These are phyloP conservation scores for Ctenodactylus gundi DNA, from an alignment of 2,113 vertebrate genomes.

Conservation along the genomic window DNA sequence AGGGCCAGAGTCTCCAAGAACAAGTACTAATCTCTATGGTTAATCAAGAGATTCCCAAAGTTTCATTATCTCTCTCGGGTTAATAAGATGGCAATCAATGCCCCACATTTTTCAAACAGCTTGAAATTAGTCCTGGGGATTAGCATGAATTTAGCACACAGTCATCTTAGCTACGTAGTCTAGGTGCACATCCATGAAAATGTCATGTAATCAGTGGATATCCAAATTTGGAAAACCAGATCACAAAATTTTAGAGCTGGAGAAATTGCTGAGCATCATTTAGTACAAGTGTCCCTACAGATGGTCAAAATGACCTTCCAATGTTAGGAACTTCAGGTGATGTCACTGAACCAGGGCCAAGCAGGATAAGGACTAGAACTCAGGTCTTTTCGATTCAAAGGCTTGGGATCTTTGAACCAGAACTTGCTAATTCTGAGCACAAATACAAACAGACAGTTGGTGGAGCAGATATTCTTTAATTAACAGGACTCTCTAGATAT, in stretches of 20 bases:
- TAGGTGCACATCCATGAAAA: not conserved
- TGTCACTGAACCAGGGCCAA: not conserved
- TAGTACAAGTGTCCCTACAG: too few species aligned
- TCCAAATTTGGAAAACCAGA: not conserved
- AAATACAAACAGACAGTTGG: not conserved
- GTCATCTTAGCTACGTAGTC: not conserved
- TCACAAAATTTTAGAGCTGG: not conserved
- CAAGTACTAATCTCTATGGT: not conserved
- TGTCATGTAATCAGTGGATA: not conserved
- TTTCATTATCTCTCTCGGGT: not conserved
- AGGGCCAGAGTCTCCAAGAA: not conserved
- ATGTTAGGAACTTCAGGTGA: not conserved
- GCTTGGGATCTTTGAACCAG: not conserved
- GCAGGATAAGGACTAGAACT: not conserved
- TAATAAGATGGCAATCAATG: slow-evolving; percentile 17
- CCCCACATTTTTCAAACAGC: not conserved
- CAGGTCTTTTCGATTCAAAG: not conserved
- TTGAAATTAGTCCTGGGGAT: slow-evolving; percentile 4
- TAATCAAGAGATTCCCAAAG: not conserved
- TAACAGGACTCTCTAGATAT: not conserved
- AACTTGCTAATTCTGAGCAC: not conserved
- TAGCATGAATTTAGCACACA: not conserved
- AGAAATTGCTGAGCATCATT: not conserved
- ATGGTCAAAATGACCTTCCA: not conserved
- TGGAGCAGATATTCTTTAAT: not conserved